Evolutionary conservation across 2,113 vertebrate genomes (phyloP), one percentile per base, ranked within the genome.

Genomic region (Podocnemis expansa): DNA sequence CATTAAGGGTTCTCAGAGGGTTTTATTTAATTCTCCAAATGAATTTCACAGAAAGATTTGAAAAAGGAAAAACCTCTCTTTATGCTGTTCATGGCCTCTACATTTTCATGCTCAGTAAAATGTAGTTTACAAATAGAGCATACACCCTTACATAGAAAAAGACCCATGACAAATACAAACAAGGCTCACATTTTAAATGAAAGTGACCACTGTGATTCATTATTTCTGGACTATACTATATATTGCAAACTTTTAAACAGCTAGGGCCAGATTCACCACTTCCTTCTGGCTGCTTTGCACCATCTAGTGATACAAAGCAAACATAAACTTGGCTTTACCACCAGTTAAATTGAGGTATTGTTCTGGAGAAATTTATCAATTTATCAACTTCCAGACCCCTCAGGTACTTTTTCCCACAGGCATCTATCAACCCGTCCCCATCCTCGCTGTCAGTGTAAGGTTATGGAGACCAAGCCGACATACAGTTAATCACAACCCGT

Each of bases 11-110:
- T 89, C 16, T 55, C 17, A 63, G 92, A 82, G 51, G 3, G 5
- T 31, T 96, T 97, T 97, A 82, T 85, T 93, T 2, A 84, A 4
- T 21, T 87, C 55, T 78, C 21, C 51, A 80, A 93, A 24, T 82
- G 55, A 85, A 41, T 3, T 13, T 29, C 45, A 38, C 16, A 34
- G 90, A 87, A 58, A 34, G 45, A 43, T 13, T 10, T 85, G 41
- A 83, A 52, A 88, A 34, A 6, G 45, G 47, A 75, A 93, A 82
- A 76, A 5, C 1, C 9, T 52, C 3, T 85, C 34, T 52, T 56
- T 90, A 3, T 89, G 47, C 63, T 76, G 38, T 11, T 31, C 2
- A 41, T 91, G 8, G 25, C 51, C 54, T 93, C 25, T 47, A 45
- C 25, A 45, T 87, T 91, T 81, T 88, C 52, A 81, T 0, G 5